Conservation (phyloP, 2,888 invertebrate genomes). For the Nomada ferruginata region DNA sequence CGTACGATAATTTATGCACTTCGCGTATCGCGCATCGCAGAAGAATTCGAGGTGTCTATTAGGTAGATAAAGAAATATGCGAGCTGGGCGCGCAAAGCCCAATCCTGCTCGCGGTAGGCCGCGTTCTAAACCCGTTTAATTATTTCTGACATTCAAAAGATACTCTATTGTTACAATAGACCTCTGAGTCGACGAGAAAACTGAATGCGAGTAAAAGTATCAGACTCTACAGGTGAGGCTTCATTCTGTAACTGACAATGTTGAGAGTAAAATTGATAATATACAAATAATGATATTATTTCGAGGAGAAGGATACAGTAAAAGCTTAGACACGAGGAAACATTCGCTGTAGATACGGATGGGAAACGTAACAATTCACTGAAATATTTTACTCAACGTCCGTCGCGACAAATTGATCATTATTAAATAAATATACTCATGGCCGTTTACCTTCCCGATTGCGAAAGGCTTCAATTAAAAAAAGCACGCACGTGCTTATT, state of each 20-base stretch:
- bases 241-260: constrained; percentile 77
- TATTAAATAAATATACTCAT: constrained; percentile 13
- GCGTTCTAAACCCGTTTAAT: constrained; percentile 83
- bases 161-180: constrained; percentile 72
- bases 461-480: constrained; percentile 20
- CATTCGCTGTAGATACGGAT: constrained; percentile 41
- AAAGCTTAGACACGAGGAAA: constrained; percentile 32
- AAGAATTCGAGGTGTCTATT: constrained; percentile 74
- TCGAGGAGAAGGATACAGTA: constrained; percentile 38
- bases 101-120: constrained; percentile 81
- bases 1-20: constrained; percentile 77
- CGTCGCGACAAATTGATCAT: constrained; percentile 14
- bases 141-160: constrained; percentile 65
- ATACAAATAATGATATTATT: constrained; percentile 26
- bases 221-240: constrained; percentile 82
- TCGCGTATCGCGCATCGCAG: constrained; percentile 78
- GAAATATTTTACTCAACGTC: constrained; percentile 6
- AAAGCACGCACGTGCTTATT: constrained; percentile 28
- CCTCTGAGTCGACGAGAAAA: constrained; percentile 78
- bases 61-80: constrained; percentile 73
- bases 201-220: constrained; percentile 80
- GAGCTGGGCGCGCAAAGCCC: constrained; percentile 84
- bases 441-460: constrained; percentile 14
- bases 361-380: constrained; percentile 36
- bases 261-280: constrained; percentile 57